These are phyloP conservation scores for Leptura quadrifasciata DNA, from an alignment of 2,888 invertebrate genomes.

Conservation along the genomic window DNA sequence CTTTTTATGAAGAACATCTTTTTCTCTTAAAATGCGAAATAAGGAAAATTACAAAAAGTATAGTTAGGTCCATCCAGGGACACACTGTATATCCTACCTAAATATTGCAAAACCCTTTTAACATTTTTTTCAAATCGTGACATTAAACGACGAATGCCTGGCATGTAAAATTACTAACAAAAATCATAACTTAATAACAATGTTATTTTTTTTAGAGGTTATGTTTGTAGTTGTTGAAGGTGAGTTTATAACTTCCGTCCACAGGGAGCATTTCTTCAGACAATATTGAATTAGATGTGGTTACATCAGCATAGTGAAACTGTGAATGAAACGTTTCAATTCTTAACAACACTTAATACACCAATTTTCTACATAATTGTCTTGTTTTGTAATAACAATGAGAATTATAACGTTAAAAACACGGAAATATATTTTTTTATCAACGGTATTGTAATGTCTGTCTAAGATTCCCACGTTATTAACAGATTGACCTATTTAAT, in stretches of 20 bases:
- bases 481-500: background rate
- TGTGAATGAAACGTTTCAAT: background rate
- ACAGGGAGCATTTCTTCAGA: background rate
- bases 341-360: background rate
- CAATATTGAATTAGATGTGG: background rate
- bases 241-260: slow-evolving; percentile 3
- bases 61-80: too few species aligned
- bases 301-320: background rate
- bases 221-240: background rate
- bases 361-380: background rate
- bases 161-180: background rate
- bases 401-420: background rate
- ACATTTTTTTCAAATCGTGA: background rate
- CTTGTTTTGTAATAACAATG: background rate
- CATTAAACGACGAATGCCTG: background rate
- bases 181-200: background rate
- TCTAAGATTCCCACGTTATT: background rate
- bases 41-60: too few species aligned
- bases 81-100: background rate
- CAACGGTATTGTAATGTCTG: background rate
- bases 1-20: too few species aligned
- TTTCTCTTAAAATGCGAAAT: too few species aligned
- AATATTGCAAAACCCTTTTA: background rate
- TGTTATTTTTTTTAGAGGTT: background rate
- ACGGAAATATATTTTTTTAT: background rate